Percentiles rank a stretch among this genome's conserved stretches.
phyloP scores from a whole-genome alignment of 1,140 invertebrate genomes.

The Anastrepha ludens region DNA sequence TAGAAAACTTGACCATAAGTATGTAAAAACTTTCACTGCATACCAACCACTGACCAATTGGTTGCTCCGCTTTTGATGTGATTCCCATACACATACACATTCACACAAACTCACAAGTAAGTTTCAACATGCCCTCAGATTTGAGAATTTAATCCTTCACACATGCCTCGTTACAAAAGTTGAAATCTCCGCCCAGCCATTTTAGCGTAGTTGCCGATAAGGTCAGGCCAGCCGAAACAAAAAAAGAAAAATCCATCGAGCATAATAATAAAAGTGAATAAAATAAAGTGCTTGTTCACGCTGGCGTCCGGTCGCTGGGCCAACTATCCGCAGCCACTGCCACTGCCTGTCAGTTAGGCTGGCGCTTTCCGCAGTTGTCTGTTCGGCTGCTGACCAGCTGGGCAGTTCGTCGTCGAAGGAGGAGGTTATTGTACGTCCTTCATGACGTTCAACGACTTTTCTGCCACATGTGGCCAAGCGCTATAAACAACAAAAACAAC shows the following conservation, averaged over 20 bases:
- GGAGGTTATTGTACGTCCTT: slow-evolving; percentile 21
- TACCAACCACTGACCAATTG: not conserved
- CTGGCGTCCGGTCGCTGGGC: slow-evolving; percentile 8
- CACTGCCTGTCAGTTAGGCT: not conserved
- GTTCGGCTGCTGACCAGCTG: not conserved
- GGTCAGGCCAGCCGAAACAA: not conserved
- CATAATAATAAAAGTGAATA: slow-evolving; percentile 43
- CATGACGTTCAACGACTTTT: slow-evolving; percentile 38
- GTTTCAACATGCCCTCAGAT: slow-evolving; percentile 6
- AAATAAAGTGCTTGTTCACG: slow-evolving; percentile 46
- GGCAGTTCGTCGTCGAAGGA: not conserved
- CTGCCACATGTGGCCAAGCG: not conserved
- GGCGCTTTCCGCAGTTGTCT: not conserved
- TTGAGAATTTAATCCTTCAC: slow-evolving; percentile 25
- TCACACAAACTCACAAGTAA: not conserved
- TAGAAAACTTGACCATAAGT: slow-evolving; percentile 16
- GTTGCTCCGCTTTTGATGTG: not conserved
- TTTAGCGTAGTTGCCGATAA: slow-evolving; percentile 30
- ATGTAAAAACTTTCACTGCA: slow-evolving; percentile 9
- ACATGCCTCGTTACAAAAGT: slow-evolving; percentile 10
- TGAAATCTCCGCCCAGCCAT: slow-evolving; percentile 27
- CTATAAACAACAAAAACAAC: slow-evolving; percentile 2
- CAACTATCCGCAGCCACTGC: not conserved
- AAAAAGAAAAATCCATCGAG: not conserved
- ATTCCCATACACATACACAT: not conserved